Evolutionary conservation across 2,113 vertebrate genomes (phyloP).

Genomic region (Paramormyrops kingsleyae): DNA sequence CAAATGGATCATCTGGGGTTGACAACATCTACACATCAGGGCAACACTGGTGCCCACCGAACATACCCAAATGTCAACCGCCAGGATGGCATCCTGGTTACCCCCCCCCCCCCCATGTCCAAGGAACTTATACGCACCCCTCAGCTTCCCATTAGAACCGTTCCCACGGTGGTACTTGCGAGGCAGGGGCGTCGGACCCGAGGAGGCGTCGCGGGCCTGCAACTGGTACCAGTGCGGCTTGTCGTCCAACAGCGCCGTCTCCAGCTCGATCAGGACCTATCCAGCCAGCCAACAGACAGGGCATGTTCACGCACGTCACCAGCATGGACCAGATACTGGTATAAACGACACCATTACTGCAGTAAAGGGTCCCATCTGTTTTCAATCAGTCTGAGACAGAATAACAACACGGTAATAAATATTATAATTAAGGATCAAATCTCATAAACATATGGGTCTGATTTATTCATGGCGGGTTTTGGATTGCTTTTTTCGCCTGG

Average conservation of each 20-base stretch:
- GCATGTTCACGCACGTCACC: neutral
- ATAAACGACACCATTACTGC: neutral
- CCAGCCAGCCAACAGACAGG: neutral
- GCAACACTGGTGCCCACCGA: neutral
- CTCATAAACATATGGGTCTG: slow-evolving; percentile 3
- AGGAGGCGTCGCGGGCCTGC: slow-evolving; percentile 92
- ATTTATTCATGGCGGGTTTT: neutral
- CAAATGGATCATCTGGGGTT: neutral
- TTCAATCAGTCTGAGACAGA: neutral
- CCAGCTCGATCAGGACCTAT: slow-evolving; percentile 95
- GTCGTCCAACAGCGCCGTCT: slow-evolving; percentile 92
- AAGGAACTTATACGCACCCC: slow-evolving; percentile 71
- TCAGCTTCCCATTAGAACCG: slow-evolving; percentile 83
- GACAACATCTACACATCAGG: neutral
- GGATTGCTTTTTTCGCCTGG: neutral
- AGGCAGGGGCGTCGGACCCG: slow-evolving; percentile 75
- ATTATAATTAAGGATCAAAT: neutral
- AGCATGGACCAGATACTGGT: neutral
- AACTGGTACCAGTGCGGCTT: slow-evolving; percentile 98
- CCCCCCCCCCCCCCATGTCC: neutral
- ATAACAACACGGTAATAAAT: neutral
- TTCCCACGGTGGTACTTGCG: slow-evolving; percentile 80
- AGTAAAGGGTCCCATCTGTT: neutral
- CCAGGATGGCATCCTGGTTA: neutral
- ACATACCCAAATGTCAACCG: slow-evolving; percentile 1